Conservation (phyloP, 2,797 vertebrate species). For the Chaetophractus vellerosus region DNA sequence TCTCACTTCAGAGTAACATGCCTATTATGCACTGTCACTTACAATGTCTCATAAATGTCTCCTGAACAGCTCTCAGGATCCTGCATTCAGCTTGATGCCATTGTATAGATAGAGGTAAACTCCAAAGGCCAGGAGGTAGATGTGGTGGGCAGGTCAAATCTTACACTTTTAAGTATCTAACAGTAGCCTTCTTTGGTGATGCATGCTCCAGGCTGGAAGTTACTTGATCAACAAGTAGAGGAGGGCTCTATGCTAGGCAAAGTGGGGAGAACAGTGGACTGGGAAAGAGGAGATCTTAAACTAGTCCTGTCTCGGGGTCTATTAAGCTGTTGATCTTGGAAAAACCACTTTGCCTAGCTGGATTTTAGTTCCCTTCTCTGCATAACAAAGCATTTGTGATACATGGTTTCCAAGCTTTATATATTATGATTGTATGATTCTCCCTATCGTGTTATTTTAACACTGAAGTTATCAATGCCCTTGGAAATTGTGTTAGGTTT, state of each 20-base stretch:
- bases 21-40: background rate
- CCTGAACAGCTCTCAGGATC: background rate
- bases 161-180: background rate
- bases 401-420: background rate
- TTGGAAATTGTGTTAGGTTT: background rate
- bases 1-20: background rate
- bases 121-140: background rate
- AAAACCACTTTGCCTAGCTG: background rate
- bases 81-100: background rate
- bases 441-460: background rate
- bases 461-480: background rate
- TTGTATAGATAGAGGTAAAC: background rate
- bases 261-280: background rate
- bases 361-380: background rate
- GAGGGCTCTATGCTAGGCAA: too few relatives aligned
- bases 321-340: background rate
- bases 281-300: background rate
- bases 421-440: background rate
- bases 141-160: background rate
- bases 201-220: background rate
- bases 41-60: background rate
- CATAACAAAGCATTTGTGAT: background rate
- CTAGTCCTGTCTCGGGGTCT: background rate
- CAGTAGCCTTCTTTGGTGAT: background rate
- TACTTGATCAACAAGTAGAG: too few relatives aligned